Base-by-base conservation (phyloP, 2,888 invertebrate species). In the Neoscelio sp. region DNA sequence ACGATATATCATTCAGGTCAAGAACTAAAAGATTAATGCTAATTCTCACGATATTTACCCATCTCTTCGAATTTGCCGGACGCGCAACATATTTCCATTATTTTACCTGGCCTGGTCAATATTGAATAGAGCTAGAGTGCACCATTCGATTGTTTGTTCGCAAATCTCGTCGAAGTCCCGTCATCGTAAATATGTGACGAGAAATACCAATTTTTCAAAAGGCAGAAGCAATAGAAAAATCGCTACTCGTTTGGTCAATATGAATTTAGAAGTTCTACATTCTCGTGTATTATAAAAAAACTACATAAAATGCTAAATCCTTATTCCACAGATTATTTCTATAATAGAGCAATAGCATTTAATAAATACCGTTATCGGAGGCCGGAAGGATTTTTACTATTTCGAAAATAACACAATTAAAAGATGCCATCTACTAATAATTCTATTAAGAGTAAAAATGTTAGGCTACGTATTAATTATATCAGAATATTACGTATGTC, bases 41-140 rank as follows among this genome's bases (percentile, higher is more conserved):
- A 85, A 85, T 85, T 85, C 84, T 84, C 83, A 82, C 80, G 80
- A 80, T 85, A 84, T 85, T 85, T 84, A 82, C 84, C 78, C 67
- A 75, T 74, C 83, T 83, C 83, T 80, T 81, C 82, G 81, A 78
- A 67, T 54, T 65, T 48, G 65, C 33, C 44, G 75, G 62, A 65
- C 52, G 67, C 46, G 80, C 82, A 83, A 85, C 82, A 85, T 83
- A 85, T 85, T 85, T 82, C 83, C 84, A 82, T 85, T 85, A 82
- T 85, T 85, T 84, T 80, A 84, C 80, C 65, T 60, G 67, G 65
- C 48, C 42, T 30, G 60, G 82, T 85, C 84, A 85, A 85, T 85
- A 85, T 84, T 84, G 80, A 81, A 75, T 58, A 58, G 74, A 52
- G 68, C 67, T 67, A 48, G 73, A 83, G 84, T 80, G 75, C 78